Base-by-base conservation (phyloP, 2,113 vertebrate genomes). In the Phylloscopus trochilus region DNA sequence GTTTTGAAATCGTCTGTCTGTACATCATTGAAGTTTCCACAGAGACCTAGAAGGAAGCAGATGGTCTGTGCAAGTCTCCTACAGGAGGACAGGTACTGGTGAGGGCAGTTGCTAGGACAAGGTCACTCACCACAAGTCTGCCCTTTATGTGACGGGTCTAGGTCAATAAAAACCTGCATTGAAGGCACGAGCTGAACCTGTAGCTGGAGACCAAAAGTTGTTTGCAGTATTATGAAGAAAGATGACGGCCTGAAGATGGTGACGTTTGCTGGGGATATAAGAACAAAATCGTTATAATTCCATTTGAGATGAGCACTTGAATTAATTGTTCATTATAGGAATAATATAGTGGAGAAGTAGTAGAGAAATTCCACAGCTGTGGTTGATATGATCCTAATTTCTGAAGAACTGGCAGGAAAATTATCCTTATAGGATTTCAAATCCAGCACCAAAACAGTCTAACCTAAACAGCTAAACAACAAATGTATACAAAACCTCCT, bases 11-110 rank as follows among this genome's bases (percentile, higher is more conserved):
- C 99, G 41, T 99, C 99, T 1, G 90, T 88, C 93, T 99, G 98
- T 8, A 97, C 85, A 49, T 97, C 91, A 87, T 99, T 99, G 97
- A 99, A 99, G 95, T 99, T 99, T 47, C 99, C 99, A 77, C 99
- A 99, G 73, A 99, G 98, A 73, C 99, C 99, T 99, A 35, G 46
- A 78, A 69, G 74, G 78, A 76, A 91, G 14, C 2, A 39, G 11
- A 35, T 21, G 33, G 43, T 44, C 44, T 73, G 39, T 91, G 41
- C 92, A 92, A 84, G 28, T 66, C n/a, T 88, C 33, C 33, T 90
- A 4, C 8, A 33, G 49, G 43, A 59, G 28, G 60, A 58, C 62
- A 53, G 2, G 2, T 27, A 10, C 35, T 22, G 41, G 24, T 52
- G 37, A 69, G 43, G 16, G 56, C 56, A 68, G 31, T 55, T n/a